Conservation (phyloP, 1,140 invertebrate species). For the Colletes gigas region DNA sequence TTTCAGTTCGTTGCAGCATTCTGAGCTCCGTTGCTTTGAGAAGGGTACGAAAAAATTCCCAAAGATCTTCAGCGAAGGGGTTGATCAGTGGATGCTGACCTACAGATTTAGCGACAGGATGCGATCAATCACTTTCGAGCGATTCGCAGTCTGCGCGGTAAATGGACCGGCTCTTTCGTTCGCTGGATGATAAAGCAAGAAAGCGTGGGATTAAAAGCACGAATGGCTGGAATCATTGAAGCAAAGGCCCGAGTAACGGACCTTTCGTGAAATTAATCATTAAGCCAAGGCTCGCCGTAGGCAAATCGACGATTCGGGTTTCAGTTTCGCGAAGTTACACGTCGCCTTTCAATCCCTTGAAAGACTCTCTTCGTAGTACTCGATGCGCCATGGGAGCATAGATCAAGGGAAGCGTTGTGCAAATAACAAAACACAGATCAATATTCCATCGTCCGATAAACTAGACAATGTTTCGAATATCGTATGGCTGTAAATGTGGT, state of each 20-base stretch:
- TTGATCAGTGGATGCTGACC: slow-evolving; percentile 31
- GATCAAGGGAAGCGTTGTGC: not conserved
- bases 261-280: slow-evolving; percentile 12
- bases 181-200: slow-evolving; percentile 18
- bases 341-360: slow-evolving; percentile 9
- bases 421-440: not conserved
- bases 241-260: not conserved
- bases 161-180: slow-evolving; percentile 1
- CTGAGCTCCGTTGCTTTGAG: not conserved
- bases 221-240: slow-evolving; percentile 16
- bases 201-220: not conserved
- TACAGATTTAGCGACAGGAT: slow-evolving; percentile 13
- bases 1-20: not conserved
- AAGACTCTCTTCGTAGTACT: not conserved
- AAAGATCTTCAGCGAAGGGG: not conserved
- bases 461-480: no score
- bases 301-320: not conserved
- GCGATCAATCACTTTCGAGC: slow-evolving; percentile 31
- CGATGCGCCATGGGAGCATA: not conserved
- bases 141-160: slow-evolving; percentile 1
- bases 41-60: slow-evolving; percentile 9
- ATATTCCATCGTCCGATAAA: no score
- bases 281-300: not conserved
- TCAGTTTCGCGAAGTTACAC: slow-evolving; percentile 8
- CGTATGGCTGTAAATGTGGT: no score